Evolutionary conservation across 2,797 vertebrate genomes (phyloP).

Genomic region (Lithobates pipiens): DNA sequence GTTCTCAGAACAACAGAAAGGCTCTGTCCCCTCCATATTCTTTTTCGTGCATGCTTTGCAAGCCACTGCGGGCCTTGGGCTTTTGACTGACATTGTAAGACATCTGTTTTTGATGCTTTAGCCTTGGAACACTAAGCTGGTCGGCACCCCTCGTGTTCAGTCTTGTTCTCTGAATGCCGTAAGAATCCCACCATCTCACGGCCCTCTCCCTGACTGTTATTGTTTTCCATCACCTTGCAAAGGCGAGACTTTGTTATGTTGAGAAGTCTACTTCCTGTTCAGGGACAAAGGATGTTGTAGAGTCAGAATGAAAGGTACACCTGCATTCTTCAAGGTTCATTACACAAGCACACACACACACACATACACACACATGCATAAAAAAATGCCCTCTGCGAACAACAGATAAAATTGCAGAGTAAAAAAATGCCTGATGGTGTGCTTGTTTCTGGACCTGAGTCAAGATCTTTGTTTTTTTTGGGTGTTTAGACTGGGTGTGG

Average conservation of each 20-base stretch:
- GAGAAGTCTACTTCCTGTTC: constrained; percentile 23
- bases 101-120: constrained; percentile 23
- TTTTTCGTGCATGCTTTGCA: neutral
- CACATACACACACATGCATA: no score
- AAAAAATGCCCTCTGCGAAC: neutral
- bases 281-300: constrained; percentile 10
- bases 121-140: constrained; percentile 7
- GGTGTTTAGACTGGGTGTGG: constrained; percentile 30
- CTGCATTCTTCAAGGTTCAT: constrained; percentile 29
- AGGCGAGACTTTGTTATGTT: neutral
- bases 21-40: no score
- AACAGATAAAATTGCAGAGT: neutral
- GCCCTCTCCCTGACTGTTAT: constrained; percentile 21
- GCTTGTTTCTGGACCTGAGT: constrained; percentile 11
- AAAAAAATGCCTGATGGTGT: neutral
- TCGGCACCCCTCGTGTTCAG: constrained; percentile 14
- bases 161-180: constrained; percentile 28
- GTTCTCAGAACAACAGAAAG: no score
- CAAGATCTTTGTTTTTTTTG: constrained; percentile 21
- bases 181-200: constrained; percentile 28
- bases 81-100: constrained; percentile 13
- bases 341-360: constrained; percentile 1
- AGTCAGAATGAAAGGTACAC: neutral
- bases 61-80: neutral
- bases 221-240: neutral